phyloP scores from a whole-genome alignment of 2,113 vertebrate species.

The Dunckerocampus dactyliophorus region DNA sequence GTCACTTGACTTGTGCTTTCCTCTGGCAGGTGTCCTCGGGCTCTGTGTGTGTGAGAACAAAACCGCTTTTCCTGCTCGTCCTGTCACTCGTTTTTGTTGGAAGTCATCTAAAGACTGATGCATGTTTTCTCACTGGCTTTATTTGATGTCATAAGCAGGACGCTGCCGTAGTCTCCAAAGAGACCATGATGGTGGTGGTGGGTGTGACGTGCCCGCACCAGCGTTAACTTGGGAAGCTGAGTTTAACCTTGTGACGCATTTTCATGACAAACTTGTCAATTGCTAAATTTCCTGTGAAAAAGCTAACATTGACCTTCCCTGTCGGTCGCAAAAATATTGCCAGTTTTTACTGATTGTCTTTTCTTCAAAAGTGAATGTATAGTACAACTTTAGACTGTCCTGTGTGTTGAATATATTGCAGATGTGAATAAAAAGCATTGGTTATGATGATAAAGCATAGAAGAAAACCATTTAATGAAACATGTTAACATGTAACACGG shows the following conservation, averaged over 20 bases:
- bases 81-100: not conserved
- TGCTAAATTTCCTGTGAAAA: too few relatives aligned
- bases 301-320: not conserved
- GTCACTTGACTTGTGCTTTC: not conserved
- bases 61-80: slow-evolving; percentile 31
- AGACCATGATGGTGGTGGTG: too few relatives aligned
- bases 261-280: too few relatives aligned
- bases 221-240: too few relatives aligned
- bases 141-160: too few relatives aligned
- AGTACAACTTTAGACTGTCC: slow-evolving; percentile 25
- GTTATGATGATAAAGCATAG: not conserved
- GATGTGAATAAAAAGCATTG: slow-evolving; percentile 61
- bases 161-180: too few relatives aligned
- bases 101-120: not conserved
- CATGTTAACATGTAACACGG: slow-evolving; percentile 28
- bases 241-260: too few relatives aligned
- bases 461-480: slow-evolving; percentile 53
- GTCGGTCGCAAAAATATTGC: slow-evolving; percentile 2
- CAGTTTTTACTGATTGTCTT: slow-evolving; percentile 1
- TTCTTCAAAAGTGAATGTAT: slow-evolving; percentile 59
- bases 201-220: too few relatives aligned
- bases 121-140: too few relatives aligned
- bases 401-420: slow-evolving; percentile 40
- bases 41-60: slow-evolving; percentile 68
- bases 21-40: slow-evolving; percentile 59